Evolutionary conservation across 2,113 vertebrate genomes (phyloP).

Genomic region (Rhinoptilus africanus): DNA sequence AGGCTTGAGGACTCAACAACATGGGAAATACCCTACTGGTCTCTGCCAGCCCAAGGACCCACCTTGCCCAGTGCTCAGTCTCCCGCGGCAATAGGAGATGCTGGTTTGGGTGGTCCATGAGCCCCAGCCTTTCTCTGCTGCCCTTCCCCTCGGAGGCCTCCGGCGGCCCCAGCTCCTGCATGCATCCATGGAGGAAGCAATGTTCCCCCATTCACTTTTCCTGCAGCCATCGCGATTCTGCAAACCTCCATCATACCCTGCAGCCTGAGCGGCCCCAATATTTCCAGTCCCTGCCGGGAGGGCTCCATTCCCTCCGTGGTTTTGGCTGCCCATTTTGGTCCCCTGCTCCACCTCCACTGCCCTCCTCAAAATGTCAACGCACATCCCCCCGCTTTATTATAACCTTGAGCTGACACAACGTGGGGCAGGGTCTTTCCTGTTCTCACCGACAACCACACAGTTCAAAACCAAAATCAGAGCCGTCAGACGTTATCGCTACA

Average conservation of each 20-base stretch:
- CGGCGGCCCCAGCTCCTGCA: not conserved
- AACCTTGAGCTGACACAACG: rapidly evolving
- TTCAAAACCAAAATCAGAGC: not conserved
- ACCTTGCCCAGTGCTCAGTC: not conserved
- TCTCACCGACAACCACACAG: not conserved
- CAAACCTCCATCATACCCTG: not conserved
- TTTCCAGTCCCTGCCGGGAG: not conserved
- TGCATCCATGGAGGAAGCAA: not conserved
- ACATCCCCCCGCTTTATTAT: not conserved
- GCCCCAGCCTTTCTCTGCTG: not conserved
- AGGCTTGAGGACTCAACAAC: not conserved
- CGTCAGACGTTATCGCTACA: not conserved
- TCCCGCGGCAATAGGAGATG: not conserved
- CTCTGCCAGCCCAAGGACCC: not conserved
- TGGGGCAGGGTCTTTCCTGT: not conserved
- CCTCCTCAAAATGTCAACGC: not conserved
- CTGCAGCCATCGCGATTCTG: rapidly evolving
- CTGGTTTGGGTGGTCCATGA: not conserved
- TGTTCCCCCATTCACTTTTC: not conserved
- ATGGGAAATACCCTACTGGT: not conserved
- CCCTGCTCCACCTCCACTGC: not conserved
- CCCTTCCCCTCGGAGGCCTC: not conserved
- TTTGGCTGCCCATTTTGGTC: not conserved
- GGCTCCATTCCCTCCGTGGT: not conserved
- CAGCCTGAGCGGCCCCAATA: not conserved